Conservation (phyloP, 2,113 vertebrate genomes). For the Ellobius talpinus region DNA sequence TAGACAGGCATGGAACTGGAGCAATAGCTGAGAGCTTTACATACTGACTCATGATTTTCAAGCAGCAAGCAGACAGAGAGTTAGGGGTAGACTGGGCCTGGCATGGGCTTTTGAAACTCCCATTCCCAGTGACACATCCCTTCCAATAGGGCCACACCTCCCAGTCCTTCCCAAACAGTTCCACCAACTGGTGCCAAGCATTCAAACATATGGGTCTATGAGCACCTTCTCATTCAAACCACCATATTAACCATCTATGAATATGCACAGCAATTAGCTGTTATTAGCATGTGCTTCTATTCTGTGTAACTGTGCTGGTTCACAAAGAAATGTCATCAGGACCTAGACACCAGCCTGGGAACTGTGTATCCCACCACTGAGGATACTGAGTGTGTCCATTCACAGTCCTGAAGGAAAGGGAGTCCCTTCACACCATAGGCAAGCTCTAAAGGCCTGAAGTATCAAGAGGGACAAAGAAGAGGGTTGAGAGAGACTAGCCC, state of each 20-base stretch:
- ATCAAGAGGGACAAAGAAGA: background rate
- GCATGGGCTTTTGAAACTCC: background rate
- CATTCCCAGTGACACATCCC: background rate
- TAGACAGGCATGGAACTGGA: too few species aligned
- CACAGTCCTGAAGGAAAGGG: background rate
- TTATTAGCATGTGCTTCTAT: slow-evolving; percentile 63
- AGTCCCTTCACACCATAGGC: background rate
- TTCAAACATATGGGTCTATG: background rate
- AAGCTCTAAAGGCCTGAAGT: background rate
- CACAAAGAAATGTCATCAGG: background rate
- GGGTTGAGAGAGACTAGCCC: background rate
- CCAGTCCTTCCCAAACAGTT: background rate
- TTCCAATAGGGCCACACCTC: background rate
- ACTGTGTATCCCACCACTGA: background rate
- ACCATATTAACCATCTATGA: background rate
- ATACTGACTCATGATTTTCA: background rate
- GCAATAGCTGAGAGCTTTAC: background rate
- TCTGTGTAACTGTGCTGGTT: slow-evolving; percentile 7
- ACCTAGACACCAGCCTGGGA: background rate
- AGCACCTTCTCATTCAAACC: background rate
- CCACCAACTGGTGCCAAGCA: background rate
- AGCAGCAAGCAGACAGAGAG: background rate
- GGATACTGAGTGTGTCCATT: fast-evolving
- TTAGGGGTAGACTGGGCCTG: background rate
- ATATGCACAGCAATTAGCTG: slow-evolving; percentile 48